Conservation (phyloP, 2,888 invertebrate genomes). For the Nomada fucata region DNA sequence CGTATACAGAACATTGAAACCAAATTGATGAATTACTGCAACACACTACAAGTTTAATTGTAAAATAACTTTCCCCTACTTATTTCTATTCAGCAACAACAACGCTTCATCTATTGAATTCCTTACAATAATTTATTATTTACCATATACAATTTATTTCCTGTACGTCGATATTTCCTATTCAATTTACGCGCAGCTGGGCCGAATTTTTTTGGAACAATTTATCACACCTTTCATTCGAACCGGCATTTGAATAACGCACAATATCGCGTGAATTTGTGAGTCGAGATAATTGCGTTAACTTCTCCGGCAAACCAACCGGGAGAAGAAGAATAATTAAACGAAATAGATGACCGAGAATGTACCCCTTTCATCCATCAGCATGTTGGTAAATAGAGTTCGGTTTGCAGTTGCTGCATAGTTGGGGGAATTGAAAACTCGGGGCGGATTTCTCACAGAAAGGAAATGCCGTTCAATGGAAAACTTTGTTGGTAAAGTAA, state of each 20-base stretch:
- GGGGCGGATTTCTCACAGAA: constrained; percentile 16
- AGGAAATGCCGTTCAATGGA: constrained; percentile 30
- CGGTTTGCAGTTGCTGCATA: constrained; percentile 20
- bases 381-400: constrained; percentile 26
- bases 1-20: neutral
- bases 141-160: too few species aligned
- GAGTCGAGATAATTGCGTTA: neutral
- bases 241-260: neutral
- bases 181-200: too few species aligned
- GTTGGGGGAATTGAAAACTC: constrained; percentile 43
- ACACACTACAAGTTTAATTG: too few species aligned
- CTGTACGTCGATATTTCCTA: too few species aligned
- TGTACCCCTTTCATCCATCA: constrained; percentile 21
- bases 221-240: neutral
- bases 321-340: constrained; percentile 19
- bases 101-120: too few species aligned
- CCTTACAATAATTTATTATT: too few species aligned
- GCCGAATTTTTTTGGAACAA: too few species aligned
- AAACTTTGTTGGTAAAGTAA: constrained; percentile 46
- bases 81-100: too few species aligned
- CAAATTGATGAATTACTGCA: too few species aligned
- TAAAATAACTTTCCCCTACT: too few species aligned
- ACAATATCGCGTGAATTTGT: neutral
- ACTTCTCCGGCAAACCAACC: neutral
- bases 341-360: constrained; percentile 16